A percentile compares a stretch with the other conserved stretches of the same genome.
Conservation (phyloP, 2,888 invertebrate genomes). For the Phyto melanocephala region DNA sequence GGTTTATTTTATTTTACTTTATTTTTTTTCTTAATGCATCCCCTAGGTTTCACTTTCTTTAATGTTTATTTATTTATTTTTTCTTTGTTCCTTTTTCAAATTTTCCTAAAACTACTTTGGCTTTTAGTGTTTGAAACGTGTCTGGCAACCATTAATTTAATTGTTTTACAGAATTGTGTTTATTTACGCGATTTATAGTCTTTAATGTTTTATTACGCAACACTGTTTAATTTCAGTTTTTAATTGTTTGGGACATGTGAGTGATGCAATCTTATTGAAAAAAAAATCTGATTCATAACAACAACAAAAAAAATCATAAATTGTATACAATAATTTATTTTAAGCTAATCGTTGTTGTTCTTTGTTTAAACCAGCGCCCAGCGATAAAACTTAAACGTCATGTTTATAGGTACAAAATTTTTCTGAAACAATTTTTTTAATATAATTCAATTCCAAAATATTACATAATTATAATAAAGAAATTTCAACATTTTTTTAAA, state of each 20-base stretch:
- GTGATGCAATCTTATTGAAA: constrained; percentile 6
- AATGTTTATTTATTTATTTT: neutral
- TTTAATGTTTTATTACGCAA: constrained; percentile 30
- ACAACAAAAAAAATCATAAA: no score
- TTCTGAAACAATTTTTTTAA: no score
- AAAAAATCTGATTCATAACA: no score
- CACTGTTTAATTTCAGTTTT: neutral
- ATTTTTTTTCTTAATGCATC: neutral
- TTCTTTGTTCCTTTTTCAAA: neutral
- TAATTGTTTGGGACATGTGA: constrained; percentile 38
- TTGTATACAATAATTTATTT: no score
- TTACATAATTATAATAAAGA: no score
- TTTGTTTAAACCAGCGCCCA: no score
- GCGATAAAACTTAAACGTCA: no score
- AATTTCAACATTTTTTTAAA: no score
- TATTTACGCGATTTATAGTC: constrained; percentile 17
- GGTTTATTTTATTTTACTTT: constrained; percentile 24
- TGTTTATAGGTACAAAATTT: no score
- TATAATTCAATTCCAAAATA: no score
- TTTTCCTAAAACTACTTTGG: neutral
- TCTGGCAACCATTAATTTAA: constrained; percentile 59
- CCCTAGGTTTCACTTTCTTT: constrained; percentile 46
- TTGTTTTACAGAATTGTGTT: constrained; percentile 50
- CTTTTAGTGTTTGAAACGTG: constrained; percentile 46
- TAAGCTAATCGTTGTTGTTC: no score